A percentile compares a stretch with the other conserved stretches of the same genome.
phyloP scores from a whole-genome alignment of 2,888 invertebrate species.

The Pseudococcus longispinus region DNA sequence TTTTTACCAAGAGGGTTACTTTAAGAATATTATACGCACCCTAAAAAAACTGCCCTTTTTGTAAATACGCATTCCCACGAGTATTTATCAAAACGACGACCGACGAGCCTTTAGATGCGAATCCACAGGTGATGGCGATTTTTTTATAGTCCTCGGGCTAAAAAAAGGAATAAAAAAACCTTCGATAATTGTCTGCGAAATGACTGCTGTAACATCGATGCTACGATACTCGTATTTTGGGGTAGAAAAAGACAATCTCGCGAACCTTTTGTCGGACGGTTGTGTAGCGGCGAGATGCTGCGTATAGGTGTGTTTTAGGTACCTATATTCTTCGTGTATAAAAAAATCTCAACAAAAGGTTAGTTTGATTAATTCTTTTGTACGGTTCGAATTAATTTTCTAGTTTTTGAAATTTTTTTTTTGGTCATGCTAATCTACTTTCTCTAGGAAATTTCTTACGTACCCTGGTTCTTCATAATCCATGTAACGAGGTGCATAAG shows the following conservation, averaged over 20 bases:
- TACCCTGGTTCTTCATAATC: not conserved
- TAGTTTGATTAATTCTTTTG: slow-evolving; percentile 20
- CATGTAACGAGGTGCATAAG: not conserved
- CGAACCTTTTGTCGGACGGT: slow-evolving; percentile 1
- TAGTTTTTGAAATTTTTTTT: not conserved
- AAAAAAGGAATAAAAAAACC: not conserved
- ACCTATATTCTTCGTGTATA: too few species aligned
- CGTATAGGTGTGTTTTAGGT: too few species aligned
- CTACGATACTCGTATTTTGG: not conserved
- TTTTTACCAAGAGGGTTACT: slow-evolving; percentile 37
- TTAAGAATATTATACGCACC: not conserved
- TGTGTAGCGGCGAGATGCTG: not conserved
- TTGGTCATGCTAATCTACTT: not conserved
- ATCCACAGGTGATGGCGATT: slow-evolving; percentile 21
- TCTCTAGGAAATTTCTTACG: not conserved
- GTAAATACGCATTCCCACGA: slow-evolving; percentile 2
- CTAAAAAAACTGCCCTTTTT: slow-evolving; percentile 18
- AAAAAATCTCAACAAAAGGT: not conserved
- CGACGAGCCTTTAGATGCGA: not conserved
- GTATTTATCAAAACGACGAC: not conserved
- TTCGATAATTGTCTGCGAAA: slow-evolving; percentile 23
- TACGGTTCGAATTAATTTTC: not conserved
- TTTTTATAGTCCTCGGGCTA: not conserved
- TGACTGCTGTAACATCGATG: not conserved
- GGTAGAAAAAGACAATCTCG: slow-evolving; percentile 4